Evolutionary conservation across 2,888 invertebrate species (phyloP), one percentile per base, ranked within the genome.

Genomic region (Sinelater perroti): DNA sequence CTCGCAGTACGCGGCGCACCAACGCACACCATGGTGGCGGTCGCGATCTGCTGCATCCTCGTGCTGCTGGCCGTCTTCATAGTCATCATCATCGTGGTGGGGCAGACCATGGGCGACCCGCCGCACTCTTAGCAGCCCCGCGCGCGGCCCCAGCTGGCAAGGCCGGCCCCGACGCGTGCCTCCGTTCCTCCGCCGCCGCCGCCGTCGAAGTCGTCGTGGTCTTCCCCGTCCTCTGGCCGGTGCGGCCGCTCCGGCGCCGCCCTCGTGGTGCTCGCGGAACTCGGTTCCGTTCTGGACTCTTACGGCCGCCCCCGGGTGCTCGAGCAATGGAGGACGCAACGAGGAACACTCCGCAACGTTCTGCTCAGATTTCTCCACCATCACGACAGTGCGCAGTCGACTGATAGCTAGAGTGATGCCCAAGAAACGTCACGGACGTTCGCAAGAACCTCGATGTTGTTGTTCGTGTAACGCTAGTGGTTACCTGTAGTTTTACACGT

Each of bases 31-130:
- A 91, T 91, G 91, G 88, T 91, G 75, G 90, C 90, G 63, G 90
- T 91, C 70, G 91, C 90, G 71, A 90, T 91, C 70, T 90, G 90
- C 80, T 91, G 90, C 79, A 90, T 91, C 73, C 82, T 91, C 72
- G 88, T 91, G 76, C 83, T 91, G 66, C 81, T 91, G 75, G 87
- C 89, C 67, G 90, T 91, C 67, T 91, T 91, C 81, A 91, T 91
- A 70, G 85, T 91, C 66, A 85, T 91, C 73, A 91, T 91, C 78
- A 90, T 91, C 70, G 88, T 90, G 65, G 88, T 90, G 62, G 91
- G 90, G 14, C 89, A 91, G 80, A 87, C 87, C 70, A 87, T 90
- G 75, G 86, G 86, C 71, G 71, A 71, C 35, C 75, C 75, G 51
- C 71, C 70, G 59, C 66, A 67, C 56, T 68, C 68, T 60, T 80